These are phyloP conservation scores for Campoplex capitator DNA, from an alignment of 2,888 invertebrate genomes.

Conservation along the genomic window DNA sequence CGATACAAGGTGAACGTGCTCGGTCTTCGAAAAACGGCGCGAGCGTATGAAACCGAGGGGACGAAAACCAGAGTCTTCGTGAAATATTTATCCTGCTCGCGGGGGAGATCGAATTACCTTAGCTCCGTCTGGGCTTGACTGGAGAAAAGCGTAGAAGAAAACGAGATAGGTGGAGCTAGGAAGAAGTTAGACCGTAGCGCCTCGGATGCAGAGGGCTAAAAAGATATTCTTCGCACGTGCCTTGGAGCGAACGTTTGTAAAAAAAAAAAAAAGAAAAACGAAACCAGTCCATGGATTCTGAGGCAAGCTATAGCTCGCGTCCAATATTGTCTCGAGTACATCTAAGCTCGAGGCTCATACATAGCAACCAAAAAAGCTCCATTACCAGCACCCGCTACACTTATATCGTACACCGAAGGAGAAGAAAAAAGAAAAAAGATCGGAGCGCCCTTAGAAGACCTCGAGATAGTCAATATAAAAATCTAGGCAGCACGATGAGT, in stretches of 20 bases:
- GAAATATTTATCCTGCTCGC: constrained; percentile 59
- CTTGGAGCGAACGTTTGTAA: constrained; percentile 44
- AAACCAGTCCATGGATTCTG: constrained; percentile 51
- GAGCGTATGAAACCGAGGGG: constrained; percentile 11
- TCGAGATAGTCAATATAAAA: constrained; percentile 50
- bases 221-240: constrained; percentile 68
- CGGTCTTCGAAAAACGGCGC: not conserved
- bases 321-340: constrained; percentile 63
- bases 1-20: constrained; percentile 50
- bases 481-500: constrained; percentile 16
- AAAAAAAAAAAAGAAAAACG: constrained; percentile 26
- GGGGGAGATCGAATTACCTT: constrained; percentile 31
- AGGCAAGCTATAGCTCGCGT: constrained; percentile 25
- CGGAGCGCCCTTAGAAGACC: constrained; percentile 39
- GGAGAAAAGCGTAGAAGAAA: not conserved
- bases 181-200: not conserved
- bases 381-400: constrained; percentile 64
- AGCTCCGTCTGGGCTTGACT: constrained; percentile 36
- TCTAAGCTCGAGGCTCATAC: constrained; percentile 31
- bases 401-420: constrained; percentile 52
- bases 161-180: not conserved
- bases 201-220: constrained; percentile 27
- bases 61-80: constrained; percentile 64
- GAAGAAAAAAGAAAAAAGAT: constrained; percentile 25
- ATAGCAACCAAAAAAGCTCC: constrained; percentile 46